Percentiles rank a stretch among this genome's conserved stretches.
These are phyloP conservation scores for Coelinius sp. DNA, from an alignment of 2,888 invertebrate species.

Conservation along the genomic window DNA sequence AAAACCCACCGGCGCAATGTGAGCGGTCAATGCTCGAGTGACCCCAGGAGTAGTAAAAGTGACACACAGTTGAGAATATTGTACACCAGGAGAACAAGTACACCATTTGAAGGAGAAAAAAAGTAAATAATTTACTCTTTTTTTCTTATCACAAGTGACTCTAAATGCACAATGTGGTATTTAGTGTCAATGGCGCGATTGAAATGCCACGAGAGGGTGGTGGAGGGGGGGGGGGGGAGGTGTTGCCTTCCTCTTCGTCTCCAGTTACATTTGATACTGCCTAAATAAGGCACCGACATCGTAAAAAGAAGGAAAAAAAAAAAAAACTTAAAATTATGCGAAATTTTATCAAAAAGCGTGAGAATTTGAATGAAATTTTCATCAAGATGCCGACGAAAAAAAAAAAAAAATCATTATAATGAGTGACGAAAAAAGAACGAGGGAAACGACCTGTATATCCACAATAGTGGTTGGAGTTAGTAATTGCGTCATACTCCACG, in stretches of 20 bases:
- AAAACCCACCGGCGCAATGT: conserved; percentile 3
- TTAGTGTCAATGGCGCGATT: neutral
- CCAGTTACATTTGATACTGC: neutral
- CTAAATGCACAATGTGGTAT: neutral
- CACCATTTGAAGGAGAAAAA: neutral
- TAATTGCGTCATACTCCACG: conserved; percentile 56
- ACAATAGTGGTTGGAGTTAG: conserved; percentile 40
- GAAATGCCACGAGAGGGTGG: neutral
- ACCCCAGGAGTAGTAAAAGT: conserved; percentile 68
- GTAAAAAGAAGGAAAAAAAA: too few relatives aligned
- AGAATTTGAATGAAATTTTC: neutral
- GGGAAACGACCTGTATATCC: conserved; percentile 46
- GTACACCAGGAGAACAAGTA: neutral
- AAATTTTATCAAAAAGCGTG: neutral
- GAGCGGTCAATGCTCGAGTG: conserved; percentile 67
- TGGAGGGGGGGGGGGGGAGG: neutral
- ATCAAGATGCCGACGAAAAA: conserved; percentile 7
- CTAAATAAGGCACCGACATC: neutral
- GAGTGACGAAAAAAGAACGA: conserved; percentile 23
- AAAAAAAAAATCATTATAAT: conserved; percentile 20
- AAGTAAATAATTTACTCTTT: neutral
- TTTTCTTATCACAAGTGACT: neutral
- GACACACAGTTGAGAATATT: conserved; percentile 43
- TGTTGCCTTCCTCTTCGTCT: neutral
- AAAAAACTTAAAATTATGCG: neutral